These are phyloP conservation scores for Spilarctia lutea DNA, from an alignment of 2,888 invertebrate genomes.

Conservation along the genomic window DNA sequence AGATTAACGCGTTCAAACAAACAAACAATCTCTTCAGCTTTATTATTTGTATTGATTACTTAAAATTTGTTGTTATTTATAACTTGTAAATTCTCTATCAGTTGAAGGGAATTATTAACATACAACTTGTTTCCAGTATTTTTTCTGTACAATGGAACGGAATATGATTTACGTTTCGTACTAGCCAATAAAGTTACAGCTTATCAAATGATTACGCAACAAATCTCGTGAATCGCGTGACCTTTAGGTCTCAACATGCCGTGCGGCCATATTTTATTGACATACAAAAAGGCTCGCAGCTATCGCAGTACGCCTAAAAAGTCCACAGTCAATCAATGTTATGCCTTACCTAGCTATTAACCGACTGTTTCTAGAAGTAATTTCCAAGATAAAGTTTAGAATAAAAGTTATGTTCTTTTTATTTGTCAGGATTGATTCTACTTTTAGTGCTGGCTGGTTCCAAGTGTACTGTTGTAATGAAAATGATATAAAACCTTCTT, in stretches of 20 bases:
- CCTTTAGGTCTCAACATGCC: constrained; percentile 12
- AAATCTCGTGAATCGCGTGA: constrained; percentile 28
- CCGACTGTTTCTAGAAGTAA: constrained; percentile 11
- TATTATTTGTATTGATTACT: too few relatives aligned
- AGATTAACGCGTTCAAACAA: too few relatives aligned
- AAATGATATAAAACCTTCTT: constrained; percentile 3
- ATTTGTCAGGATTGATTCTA: constrained; percentile 15
- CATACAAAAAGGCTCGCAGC: constrained; percentile 31
- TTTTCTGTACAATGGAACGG: not conserved
- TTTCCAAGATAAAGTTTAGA: constrained; percentile 8
- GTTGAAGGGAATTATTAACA: not conserved
- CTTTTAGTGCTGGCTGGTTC: constrained; percentile 2
- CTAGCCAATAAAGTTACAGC: constrained; percentile 8
- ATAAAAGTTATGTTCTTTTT: constrained; percentile 12
- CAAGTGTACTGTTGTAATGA: constrained; percentile 2
- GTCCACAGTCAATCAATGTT: constrained; percentile 50
- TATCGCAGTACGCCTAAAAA: constrained; percentile 30
- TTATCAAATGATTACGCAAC: constrained; percentile 45
- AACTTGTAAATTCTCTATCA: not conserved
- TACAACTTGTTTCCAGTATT: not conserved
- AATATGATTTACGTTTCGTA: not conserved
- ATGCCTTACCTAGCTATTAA: constrained; percentile 29
- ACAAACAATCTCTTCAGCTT: too few relatives aligned
- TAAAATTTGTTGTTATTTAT: not conserved
- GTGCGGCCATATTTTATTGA: constrained; percentile 43